Base-by-base conservation (phyloP, 1,140 invertebrate species). In the Ceratosolen solmsi region DNA sequence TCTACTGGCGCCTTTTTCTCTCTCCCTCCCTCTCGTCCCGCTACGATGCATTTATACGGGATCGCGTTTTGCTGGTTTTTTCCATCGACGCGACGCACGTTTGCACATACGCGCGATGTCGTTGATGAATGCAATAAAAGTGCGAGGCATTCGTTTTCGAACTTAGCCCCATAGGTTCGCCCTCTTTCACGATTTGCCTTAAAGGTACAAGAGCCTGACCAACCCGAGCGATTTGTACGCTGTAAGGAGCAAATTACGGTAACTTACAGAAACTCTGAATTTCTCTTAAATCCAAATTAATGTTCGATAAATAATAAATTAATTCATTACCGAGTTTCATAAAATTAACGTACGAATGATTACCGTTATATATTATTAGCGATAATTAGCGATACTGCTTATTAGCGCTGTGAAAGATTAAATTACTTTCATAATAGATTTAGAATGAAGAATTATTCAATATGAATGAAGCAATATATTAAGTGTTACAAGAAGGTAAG, bases 21-120 rank as follows among this genome's bases (percentile, higher is more conserved):
- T 54, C 9, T 22, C 51, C 17, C 20, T 22, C 9, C 11, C 51
- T 22, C 51, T 22, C 51, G 51, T 15, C 20, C 51, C 20, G 9
- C 51, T 22, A 22, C 22, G 4, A 36, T 38, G 33, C 0, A 68
- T 68, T 38, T 68, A 38, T 68, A 68, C 33, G 7, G 63, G 36
- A 68, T 68, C 63, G 4, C 33, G 20, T 38, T 68, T 63, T 63
- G 13, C 60, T 68, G 27, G 33, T 68, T 68, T 58, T 63, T 68
- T 68, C 17, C 63, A 38, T n/a, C 20, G 7, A 36, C 15, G 13
- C 30, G 0, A 17, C 17, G 30, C 60, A 63, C 1, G 0, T 20
- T 11, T 36, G 17, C 17, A 15, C n/a, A n/a, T n/a, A n/a, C n/a
- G n/a, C n/a, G 33, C 20, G 63, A 65, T 65, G 36, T 65, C 63